Base-by-base conservation (phyloP, 2,113 vertebrate species). In the Ictalurus furcatus region DNA sequence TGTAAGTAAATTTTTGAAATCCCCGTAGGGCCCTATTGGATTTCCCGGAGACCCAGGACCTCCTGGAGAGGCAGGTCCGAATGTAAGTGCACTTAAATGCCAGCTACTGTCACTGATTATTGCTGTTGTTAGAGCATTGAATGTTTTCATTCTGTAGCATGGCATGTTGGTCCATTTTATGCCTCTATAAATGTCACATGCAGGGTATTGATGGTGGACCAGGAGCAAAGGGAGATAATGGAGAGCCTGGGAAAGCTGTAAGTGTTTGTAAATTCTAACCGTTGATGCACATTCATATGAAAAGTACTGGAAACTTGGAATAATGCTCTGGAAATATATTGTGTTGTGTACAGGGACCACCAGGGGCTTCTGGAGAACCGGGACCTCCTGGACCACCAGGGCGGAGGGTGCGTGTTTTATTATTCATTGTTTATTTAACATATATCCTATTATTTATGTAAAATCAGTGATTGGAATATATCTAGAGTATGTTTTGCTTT, bases 361-460 rank as follows among this genome's bases (percentile, higher is more conserved):
- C 94, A 3, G 98, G 98, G 0, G 96, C 97, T 65, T 97, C 97
- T 6, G 98, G 98, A 89, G 98, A 99, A 59, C 96, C 96, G 0
- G 98, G 98, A 5, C 94, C 98, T 30, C 86, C 95, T 0, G 98
- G 98, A 16, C 92, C 97, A 82, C 97, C 97, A 2, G 98, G 98
- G 28, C 95, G 97, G 65, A 96, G 97, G 95, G 98, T 99, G 71
- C 93, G 96, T 92, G 30, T 79, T 2, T n/a, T n/a, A 34, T 30
- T 7, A 30, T 28, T 89, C 0, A 30, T 58, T 85, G 30, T 4
- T 69, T 16, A 34, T 76, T 34, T 40, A 44, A 34, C 21, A 61
- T 83, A 17, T 30, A 34, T 44, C 81, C 8, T 78, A 13, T 84
- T 28, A 13, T 84, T 28, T 48, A 30, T 73, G 4, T 54, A 25